These are phyloP conservation scores for Elegia similella DNA, from an alignment of 2,888 invertebrate genomes.

Conservation along the genomic window DNA sequence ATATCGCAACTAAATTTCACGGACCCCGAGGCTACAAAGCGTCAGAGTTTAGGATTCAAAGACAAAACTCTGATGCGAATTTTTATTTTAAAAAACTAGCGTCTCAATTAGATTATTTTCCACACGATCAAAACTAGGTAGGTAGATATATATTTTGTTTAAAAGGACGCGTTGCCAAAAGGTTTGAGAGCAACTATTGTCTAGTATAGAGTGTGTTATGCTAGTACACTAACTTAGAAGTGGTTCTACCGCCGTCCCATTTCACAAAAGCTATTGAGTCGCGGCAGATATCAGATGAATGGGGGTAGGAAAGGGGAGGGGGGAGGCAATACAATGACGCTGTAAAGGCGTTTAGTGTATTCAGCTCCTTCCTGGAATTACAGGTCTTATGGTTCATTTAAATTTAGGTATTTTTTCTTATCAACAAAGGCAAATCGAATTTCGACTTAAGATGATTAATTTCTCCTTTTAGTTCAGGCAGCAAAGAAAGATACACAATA, in stretches of 20 bases:
- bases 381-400: slow-evolving; percentile 1
- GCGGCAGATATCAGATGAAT: slow-evolving; percentile 15
- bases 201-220: not conserved
- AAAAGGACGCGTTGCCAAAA: not conserved
- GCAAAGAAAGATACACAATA: no score
- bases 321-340: not conserved
- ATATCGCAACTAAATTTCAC: no score
- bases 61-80: no score
- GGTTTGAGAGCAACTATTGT: not conserved
- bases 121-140: no score
- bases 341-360: not conserved
- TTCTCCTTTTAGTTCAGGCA: no score
- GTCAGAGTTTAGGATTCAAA: no score
- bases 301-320: not conserved
- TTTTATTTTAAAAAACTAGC: no score
- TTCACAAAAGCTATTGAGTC: slow-evolving; percentile 25
- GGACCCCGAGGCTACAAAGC: no score
- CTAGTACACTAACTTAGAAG: slow-evolving; percentile 30
- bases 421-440: not conserved
- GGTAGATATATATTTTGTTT: not conserved
- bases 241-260: slow-evolving; percentile 28
- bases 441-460: no score
- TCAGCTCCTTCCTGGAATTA: not conserved
- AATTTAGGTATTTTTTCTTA: not conserved
- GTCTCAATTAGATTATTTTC: no score